Conservation (phyloP, 2,113 vertebrate genomes). For the Sebastes schlegelii region DNA sequence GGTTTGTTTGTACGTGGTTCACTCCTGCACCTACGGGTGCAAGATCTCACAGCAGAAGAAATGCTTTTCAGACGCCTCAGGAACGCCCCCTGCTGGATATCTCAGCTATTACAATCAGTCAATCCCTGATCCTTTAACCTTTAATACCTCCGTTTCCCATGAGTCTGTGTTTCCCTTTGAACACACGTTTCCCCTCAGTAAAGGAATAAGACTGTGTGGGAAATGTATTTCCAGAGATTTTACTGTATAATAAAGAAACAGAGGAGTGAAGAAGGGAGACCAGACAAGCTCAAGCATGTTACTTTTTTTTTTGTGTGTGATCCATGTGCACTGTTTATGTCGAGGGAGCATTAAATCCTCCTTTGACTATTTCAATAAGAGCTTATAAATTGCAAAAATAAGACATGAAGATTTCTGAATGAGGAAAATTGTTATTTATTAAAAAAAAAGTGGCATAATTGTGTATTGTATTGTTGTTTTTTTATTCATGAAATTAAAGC, state of each 20-base stretch:
- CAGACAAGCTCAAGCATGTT: constrained; percentile 33
- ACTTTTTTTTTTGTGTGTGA: constrained; percentile 55
- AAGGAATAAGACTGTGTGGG: constrained; percentile 5
- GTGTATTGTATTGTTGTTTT: constrained; percentile 76
- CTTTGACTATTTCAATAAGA: constrained; percentile 21
- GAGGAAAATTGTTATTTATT: constrained; percentile 76
- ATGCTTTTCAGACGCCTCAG: constrained; percentile 44
- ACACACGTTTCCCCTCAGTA: not conserved
- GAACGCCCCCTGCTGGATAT: constrained; percentile 62
- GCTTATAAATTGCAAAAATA: constrained; percentile 53
- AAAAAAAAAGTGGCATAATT: constrained; percentile 65
- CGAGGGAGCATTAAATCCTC: constrained; percentile 11
- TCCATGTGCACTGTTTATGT: constrained; percentile 58
- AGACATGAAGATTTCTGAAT: constrained; percentile 50
- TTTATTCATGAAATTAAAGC: constrained; percentile 78
- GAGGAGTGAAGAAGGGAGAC: not conserved
- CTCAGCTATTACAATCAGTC: constrained; percentile 22
- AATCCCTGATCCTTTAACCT: not conserved
- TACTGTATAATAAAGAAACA: constrained; percentile 39
- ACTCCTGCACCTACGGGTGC: constrained; percentile 5
- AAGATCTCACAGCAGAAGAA: not conserved
- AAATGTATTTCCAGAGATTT: constrained; percentile 35
- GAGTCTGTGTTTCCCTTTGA: not conserved
- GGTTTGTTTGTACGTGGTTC: constrained; percentile 12
- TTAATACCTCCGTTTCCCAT: constrained; percentile 15